Conservation (phyloP, 2,113 vertebrate genomes). For the Nothobranchius furzeri region DNA sequence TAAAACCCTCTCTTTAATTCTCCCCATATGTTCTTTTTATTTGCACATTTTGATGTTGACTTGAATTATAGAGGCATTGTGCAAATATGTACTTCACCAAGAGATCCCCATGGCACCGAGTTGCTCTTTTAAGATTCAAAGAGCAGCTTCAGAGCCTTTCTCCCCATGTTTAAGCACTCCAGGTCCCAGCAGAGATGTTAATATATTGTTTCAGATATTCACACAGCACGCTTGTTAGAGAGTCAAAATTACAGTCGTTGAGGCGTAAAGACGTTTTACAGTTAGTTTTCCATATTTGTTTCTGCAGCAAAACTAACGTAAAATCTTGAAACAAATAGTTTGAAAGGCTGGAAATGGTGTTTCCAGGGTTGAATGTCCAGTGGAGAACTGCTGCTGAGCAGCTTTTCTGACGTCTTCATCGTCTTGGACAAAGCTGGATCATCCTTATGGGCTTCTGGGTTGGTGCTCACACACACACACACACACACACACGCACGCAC, state of each 20-base stretch:
- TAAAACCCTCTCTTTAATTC: conserved; percentile 36
- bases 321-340: conserved; percentile 13
- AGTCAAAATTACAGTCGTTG: conserved; percentile 49
- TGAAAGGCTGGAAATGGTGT: conserved; percentile 10
- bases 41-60: conserved; percentile 51
- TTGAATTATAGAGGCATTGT: conserved; percentile 64
- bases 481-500: conserved; percentile 29
- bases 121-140: conserved; percentile 65
- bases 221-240: conserved; percentile 65
- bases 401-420: conserved; percentile 54
- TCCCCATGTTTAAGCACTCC: conserved; percentile 45
- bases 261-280: conserved; percentile 59
- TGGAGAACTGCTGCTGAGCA: conserved; percentile 13
- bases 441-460: conserved; percentile 63
- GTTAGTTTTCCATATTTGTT: conserved; percentile 42
- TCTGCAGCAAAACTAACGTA: conserved; percentile 32
- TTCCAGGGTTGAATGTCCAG: conserved; percentile 35
- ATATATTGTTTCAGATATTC: conserved; percentile 62
- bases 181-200: conserved; percentile 50
- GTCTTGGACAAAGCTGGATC: conserved; percentile 61
- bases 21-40: conserved; percentile 34
- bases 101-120: conserved; percentile 51
- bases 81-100: conserved; percentile 56
- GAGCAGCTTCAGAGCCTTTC: conserved; percentile 55
- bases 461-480: conserved; percentile 35